phyloP scores from a whole-genome alignment of 2,888 invertebrate species.

The Poecilus cupreus region DNA sequence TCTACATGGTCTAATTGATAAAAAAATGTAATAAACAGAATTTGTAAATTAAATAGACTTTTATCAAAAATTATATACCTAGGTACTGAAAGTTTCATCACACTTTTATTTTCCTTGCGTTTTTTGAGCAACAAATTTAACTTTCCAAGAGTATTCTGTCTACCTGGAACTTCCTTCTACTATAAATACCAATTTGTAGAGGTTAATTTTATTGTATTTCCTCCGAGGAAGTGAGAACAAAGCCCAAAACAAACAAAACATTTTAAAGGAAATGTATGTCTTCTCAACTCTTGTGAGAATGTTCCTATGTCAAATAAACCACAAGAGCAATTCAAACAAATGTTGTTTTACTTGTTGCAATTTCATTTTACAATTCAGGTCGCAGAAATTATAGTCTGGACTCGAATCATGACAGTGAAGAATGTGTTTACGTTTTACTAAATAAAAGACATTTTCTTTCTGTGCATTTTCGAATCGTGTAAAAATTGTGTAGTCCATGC shows the following conservation, averaged over 20 bases:
- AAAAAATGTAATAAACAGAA: no score
- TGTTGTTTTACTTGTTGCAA: neutral
- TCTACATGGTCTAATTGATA: no score
- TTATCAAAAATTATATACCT: no score
- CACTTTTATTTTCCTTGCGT: no score
- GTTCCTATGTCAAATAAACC: slow-evolving; percentile 8
- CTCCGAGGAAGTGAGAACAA: neutral
- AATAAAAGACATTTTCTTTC: no score
- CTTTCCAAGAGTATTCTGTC: neutral
- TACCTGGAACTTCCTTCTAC: neutral
- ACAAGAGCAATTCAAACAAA: slow-evolving; percentile 31
- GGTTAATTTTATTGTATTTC: slow-evolving; percentile 23
- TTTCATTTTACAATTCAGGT: slow-evolving; percentile 1
- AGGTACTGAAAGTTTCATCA: no score
- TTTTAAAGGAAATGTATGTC: slow-evolving; percentile 25
- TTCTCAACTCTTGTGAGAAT: slow-evolving; percentile 12
- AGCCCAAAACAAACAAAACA: slow-evolving; percentile 10
- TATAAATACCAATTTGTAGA: neutral
- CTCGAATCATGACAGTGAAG: neutral
- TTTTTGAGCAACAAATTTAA: neutral
- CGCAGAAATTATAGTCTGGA: neutral
- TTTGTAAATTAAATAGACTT: no score
- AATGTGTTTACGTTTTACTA: neutral
- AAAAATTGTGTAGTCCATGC: neutral
- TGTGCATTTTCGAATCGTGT: neutral